Percentiles rank a stretch among this genome's conserved stretches.
Conservation (phyloP, 2,113 vertebrate species). For the Poicephalus meyeri region DNA sequence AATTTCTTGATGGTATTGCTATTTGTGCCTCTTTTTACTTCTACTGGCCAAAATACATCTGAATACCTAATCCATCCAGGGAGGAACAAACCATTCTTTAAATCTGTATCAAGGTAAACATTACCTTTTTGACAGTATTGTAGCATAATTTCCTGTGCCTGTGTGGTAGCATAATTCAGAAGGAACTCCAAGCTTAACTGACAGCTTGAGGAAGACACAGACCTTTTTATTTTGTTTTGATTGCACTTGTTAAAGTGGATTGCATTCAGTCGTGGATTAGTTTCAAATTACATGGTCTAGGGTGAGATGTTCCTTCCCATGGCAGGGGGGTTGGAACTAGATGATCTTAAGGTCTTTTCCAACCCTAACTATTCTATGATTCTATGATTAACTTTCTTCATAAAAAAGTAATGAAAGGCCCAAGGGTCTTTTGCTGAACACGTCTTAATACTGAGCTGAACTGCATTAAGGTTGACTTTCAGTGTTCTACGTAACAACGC, state of each 20-base stretch:
- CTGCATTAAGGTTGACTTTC: neutral
- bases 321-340: neutral
- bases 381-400: neutral
- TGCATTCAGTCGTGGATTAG: neutral
- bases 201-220: neutral
- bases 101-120: neutral
- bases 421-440: neutral
- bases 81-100: neutral
- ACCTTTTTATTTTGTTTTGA: neutral
- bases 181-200: neutral
- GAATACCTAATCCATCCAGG: neutral
- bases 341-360: neutral
- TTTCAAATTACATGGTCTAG: neutral
- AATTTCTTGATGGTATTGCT: conserved; percentile 7
- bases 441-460: neutral
- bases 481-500: neutral
- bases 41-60: neutral
- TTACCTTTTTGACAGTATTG: neutral
- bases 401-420: neutral
- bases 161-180: neutral
- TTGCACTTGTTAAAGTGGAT: neutral
- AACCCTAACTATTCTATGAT: neutral
- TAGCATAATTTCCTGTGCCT: neutral
- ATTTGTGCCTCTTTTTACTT: neutral
- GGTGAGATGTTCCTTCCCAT: neutral